Conservation (phyloP, 2,888 invertebrate species). For the Mesochorus sp. region DNA sequence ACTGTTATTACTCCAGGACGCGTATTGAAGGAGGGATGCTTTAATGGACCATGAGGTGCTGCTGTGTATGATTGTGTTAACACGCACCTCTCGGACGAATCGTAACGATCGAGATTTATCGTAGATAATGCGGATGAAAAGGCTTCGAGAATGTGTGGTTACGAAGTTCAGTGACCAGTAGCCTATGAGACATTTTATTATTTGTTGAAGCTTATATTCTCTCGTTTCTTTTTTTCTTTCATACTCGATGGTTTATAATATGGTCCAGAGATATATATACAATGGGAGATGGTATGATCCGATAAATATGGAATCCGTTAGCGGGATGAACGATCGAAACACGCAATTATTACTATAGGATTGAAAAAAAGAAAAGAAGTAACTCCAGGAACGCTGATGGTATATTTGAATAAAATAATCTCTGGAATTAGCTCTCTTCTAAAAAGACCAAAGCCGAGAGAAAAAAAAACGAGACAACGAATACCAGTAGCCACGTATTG, state of each 20-base stretch:
- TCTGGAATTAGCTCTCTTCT: constrained; percentile 35
- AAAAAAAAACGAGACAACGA: constrained; percentile 1
- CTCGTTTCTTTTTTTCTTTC: neutral
- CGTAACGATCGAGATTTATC: constrained; percentile 42
- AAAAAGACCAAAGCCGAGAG: neutral
- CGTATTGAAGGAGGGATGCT: neutral
- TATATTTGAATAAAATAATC: constrained; percentile 43
- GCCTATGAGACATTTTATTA: constrained; percentile 17
- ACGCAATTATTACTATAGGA: neutral
- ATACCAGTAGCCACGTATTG: constrained; percentile 54
- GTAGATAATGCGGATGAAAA: constrained; percentile 44
- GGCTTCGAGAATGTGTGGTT: constrained; percentile 1
- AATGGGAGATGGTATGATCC: constrained; percentile 33
- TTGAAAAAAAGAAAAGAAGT: constrained; percentile 1
- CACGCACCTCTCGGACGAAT: constrained; percentile 34
- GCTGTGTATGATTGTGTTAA: constrained; percentile 43
- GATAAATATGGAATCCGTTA: constrained; percentile 50
- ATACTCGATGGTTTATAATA: neutral
- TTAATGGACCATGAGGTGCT: constrained; percentile 3
- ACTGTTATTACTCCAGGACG: constrained; percentile 17
- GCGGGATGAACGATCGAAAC: neutral
- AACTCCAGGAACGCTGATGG: constrained; percentile 4
- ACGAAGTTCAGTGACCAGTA: constrained; percentile 56
- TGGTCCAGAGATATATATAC: constrained; percentile 1
- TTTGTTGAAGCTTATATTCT: neutral